phyloP scores from a whole-genome alignment of 2,888 invertebrate species.

The Salpingus planirostris region DNA sequence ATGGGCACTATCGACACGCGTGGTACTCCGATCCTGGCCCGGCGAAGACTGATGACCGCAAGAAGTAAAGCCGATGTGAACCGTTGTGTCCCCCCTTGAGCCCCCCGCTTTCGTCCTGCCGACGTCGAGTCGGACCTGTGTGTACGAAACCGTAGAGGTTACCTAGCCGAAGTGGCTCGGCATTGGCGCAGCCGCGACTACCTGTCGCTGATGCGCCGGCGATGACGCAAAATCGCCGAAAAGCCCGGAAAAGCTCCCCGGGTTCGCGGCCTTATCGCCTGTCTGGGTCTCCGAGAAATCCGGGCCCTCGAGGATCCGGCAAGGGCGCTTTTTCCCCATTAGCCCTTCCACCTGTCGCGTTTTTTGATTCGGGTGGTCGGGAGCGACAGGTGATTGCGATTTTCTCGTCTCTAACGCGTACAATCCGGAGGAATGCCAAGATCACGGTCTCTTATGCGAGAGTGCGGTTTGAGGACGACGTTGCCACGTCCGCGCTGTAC shows the following conservation, averaged over 20 bases:
- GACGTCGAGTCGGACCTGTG: constrained; percentile 17
- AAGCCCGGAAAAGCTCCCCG: no score
- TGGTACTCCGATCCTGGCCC: constrained; percentile 33
- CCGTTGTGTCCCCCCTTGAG: constrained; percentile 35
- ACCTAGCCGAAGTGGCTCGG: constrained; percentile 37
- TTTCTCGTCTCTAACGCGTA: no score
- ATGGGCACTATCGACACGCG: no score
- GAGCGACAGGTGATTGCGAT: no score
- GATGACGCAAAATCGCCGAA: no score
- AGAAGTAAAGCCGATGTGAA: constrained; percentile 32
- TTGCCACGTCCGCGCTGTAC: constrained; percentile 23
- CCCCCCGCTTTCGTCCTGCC: constrained; percentile 25
- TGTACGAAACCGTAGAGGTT: constrained; percentile 33
- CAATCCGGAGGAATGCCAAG: constrained; percentile 33
- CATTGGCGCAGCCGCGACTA: constrained; percentile 19
- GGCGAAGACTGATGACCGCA: constrained; percentile 44
- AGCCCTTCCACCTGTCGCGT: no score
- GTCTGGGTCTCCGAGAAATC: no score
- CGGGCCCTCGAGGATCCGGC: no score
- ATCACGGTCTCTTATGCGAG: constrained; percentile 31
- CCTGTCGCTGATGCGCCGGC: no score
- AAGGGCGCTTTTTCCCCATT: no score
- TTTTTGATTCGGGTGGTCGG: no score
- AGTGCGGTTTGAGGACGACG: constrained; percentile 16
- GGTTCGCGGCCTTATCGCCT: no score